Base-by-base conservation (phyloP, 2,888 invertebrate species). In the Anagyrus pseudococci region DNA sequence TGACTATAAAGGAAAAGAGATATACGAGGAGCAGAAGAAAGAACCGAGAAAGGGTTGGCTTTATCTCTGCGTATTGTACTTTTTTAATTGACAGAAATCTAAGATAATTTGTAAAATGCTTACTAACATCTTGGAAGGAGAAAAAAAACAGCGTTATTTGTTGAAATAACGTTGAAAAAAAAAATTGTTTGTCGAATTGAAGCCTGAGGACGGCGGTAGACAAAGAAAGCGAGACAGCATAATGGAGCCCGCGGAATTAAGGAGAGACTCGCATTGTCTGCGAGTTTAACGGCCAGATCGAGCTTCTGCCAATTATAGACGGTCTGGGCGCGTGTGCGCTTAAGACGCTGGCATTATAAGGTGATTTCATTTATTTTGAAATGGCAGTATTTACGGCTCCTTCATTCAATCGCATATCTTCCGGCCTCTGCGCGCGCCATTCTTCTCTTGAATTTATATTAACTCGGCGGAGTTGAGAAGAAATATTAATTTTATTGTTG, bases 261-360 rank as follows among this genome's bases (percentile, higher is more conserved):
- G 68, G 67, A 69, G 58, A 67, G 46, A 70, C 67, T 66, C 61
- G 70, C 71, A 76, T 76, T 76, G 76, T 76, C 70, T 67, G 71
- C 69, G 41, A 72, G 72, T 73, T 74, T 75, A 76, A 70, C 72
- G 67, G 71, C 70, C 71, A 69, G 70, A 71, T 69, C 72, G n/a
- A 68, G 50, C 50, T 68, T 62, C 69, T 69, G 72, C 72, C 75
- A 76, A 76, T 76, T 76, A 73, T 68, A 64, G 64, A 50, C 66
- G 67, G n/a, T n/a, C n/a, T n/a, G n/a, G 68, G 64, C 41, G 55
- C 60, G 67, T 54, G 61, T 64, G 58, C 54, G 53, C 60, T 55
- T 25, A 55, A 59, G 58, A 58, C 56, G 54, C 47, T 20, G 56
- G 41, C 59, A 64, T 46, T 61, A 29, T 69, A 69, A 73, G 68